Evolutionary conservation across 2,113 vertebrate species (phyloP), one percentile per base, ranked within the genome.

Genomic region (Tragelaphus strepsiceros): DNA sequence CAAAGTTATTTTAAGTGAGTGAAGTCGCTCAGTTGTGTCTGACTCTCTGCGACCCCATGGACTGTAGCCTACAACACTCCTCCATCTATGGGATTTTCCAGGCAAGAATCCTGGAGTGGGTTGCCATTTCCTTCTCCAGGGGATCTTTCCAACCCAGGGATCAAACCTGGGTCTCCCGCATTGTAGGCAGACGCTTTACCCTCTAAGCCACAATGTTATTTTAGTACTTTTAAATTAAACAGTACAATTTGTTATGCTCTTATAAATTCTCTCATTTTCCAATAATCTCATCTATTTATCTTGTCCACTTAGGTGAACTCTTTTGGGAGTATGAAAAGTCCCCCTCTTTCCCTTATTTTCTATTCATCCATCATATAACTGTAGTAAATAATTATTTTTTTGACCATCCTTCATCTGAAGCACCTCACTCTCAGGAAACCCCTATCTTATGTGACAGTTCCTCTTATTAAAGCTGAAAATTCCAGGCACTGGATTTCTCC

Each of bases 181-280:
- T 30, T 30, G 28, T 30, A 62, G 28, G 28, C 61, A 62, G 61
- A 62, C 0, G 2, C 14, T 62, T 62, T 62, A 62, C 61, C 28
- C 61, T 62, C 28, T 62, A 30, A 62, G 28, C 61, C 61, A 62
- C 39, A 88, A 10, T 6, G 19, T 51, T 10, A 94, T 54, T 78
- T 78, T 71, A 61, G 32, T 35, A 61, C 82, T 84, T 86, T 96
- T 94, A 88, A 91, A 80, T 88, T 92, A 94, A 91, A 8, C 61
- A n/a, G 51, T 74, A 16, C 7, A 62, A 10, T 54, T 85, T 81
- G 95, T 58, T 87, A 32, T 87, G 67, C 87, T 86, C 32, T 71
- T 56, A 56, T 15, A 56, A 86, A 28, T 21, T 35, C 35, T 53
- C 21, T 95, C 67, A n/a, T 80, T 87, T 93, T 64, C 24, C 58